These are phyloP conservation scores for Mycteria americana DNA, from an alignment of 2,797 vertebrate species.

Conservation along the genomic window DNA sequence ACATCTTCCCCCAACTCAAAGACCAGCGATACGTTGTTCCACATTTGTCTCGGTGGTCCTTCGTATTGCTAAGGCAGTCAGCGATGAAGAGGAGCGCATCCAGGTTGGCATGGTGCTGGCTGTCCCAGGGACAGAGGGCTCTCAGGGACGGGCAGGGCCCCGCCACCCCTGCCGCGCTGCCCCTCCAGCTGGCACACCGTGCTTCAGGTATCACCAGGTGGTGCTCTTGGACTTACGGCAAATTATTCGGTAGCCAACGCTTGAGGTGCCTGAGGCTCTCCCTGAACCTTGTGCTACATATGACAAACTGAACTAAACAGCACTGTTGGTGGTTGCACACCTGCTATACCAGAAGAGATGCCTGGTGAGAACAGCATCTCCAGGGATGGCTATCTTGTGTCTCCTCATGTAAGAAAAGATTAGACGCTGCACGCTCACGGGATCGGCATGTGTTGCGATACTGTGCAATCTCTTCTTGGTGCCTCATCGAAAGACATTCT, in stretches of 20 bases:
- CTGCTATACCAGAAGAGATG: neutral
- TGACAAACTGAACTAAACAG: neutral
- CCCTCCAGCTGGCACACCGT: neutral
- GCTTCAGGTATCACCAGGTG: constrained; percentile 47
- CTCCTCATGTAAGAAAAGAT: neutral
- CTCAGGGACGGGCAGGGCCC: neutral
- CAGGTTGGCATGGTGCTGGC: neutral
- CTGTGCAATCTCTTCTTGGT: neutral
- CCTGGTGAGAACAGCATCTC: neutral
- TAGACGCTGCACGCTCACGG: neutral
- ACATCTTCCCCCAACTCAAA: neutral
- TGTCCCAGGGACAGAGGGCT: neutral
- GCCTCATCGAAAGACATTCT: neutral
- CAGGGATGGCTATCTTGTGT: neutral
- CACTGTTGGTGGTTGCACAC: neutral
- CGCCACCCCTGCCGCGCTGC: neutral
- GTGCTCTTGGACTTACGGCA: constrained; percentile 53
- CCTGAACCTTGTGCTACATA: neutral
- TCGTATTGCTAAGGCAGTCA: neutral
- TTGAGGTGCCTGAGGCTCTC: neutral
- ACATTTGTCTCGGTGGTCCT: neutral
- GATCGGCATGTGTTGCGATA: rapidly evolving
- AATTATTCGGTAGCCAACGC: neutral
- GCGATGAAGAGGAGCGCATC: rapidly evolving
- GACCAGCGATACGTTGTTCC: neutral